Percentiles rank a stretch among this genome's conserved stretches.
Evolutionary conservation across 1,140 invertebrate species (phyloP).

Genomic region (roundworm (Caenorhabditis elegans)): WBcel235 BX284604.4:3312501-3313000

Average conservation of each 20-base stretch:
- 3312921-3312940: not conserved
- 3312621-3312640: conserved; percentile 37
- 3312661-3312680: too few relatives aligned
- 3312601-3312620: conserved; percentile 44
- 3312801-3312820: not conserved
- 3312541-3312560: not conserved
- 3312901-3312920: not conserved
- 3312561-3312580: not conserved
- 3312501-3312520: not conserved
- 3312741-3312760: conserved; percentile 42
- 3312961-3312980: conserved; percentile 26
- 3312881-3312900: not conserved
- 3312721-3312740: conserved; percentile 15
- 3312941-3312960: not conserved
- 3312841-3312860: not conserved
- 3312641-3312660: not conserved
- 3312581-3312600: not conserved
- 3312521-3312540: conserved; percentile 5
- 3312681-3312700: not conserved
- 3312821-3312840: not conserved
- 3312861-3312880: not conserved
- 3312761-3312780: conserved; percentile 40
- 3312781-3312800: conserved; percentile 41
- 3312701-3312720: conserved; percentile 11
- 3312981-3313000: not conserved